Evolutionary conservation across 2,888 invertebrate genomes (phyloP), one percentile per base, ranked within the genome.

Genomic region (Aricia artaxerxes): DNA sequence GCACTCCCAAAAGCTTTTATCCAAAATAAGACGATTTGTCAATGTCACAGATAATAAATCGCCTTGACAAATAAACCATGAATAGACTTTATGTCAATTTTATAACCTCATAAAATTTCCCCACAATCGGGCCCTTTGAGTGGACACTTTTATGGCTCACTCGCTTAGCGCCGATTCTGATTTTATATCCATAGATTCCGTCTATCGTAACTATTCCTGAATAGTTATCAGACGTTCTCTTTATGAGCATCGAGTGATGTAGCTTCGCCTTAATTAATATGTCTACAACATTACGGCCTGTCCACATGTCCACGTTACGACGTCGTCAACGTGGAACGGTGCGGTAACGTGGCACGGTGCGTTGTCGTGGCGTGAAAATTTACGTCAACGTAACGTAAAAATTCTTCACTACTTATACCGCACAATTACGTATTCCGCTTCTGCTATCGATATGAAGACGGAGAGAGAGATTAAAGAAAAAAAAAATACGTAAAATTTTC

Each of bases 81-180:
- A 86, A 85, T 84, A 80, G 80, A 80, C 81, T 86, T 88, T 84
- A 88, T 85, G 85, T 83, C 80, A 82, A 83, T 85, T 86, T 86
- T 85, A 87, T 83, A 82, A 82, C 81, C 81, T 82, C 84, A 85
- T 84, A 84, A 85, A 85, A 83, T 80, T 83, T 82, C 81, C 80
- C 84, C 83, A 82, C 83, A 83, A 83, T 84, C 84, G 83, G 49
- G 81, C 82, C 82, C 83, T 88, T 87, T 86, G 84, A 87, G 87
- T 87, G 87, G 83, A 85, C 85, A 83, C 82, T 85, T 88, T 88
- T 86, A 86, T 85, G 80, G 81, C 78, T 76, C 75, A 69, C 78
- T 82, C 84, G 84, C 87, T 86, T 86, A 87, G 82, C 82, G 83
- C 79, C 83, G 83, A 82, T 83, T 85, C 85, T 84, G 82, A 84